Base-by-base conservation (phyloP, 2,113 vertebrate genomes). In the Xiphophorus maculatus region DNA sequence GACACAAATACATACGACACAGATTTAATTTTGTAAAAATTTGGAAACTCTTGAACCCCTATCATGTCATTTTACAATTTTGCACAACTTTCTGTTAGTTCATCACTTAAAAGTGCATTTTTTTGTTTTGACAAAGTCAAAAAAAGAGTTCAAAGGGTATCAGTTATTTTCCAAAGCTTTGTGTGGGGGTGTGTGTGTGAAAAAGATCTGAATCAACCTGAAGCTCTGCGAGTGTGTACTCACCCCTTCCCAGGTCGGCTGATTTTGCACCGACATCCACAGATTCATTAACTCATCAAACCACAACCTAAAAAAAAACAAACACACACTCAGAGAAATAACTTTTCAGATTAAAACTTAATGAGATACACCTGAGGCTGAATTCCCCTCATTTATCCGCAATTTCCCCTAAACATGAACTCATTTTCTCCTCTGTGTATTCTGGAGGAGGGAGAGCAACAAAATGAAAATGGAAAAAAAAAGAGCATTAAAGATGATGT, bases 191-290 rank as follows among this genome's bases (percentile, higher is more conserved):
- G 19, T 10, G 22, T 10, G 8, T 58, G 8, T n/a, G 25, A n/a
- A 10, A n/a, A 37, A 3, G 6, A 6, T 65, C 54, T 35, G 3
- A 65, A 69, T 66, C 42, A 30, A 62, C 28, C 25, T 51, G 12
- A 63, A 27, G 70, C 66, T 4, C n/a, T 44, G 37, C n/a, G 51
- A 32, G 51, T 33, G 40, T 76, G 61, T 10, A 12, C 97, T 96
- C 88, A 98, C 97, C 95, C 96, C 96, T 92, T 98, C 97, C 97
- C 97, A 98, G 62, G 96, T 96, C 22, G 97, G 97, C 91, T 97
- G 97, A 94, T 97, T 98, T 88, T 98, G 97, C 88, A 98, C 95
- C 0, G 97, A 96, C 89, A 95, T 91, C 96, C 97, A 98, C 87
- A 98, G 95, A 90, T 90, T 94, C 91, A 98, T 95, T 83, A 98